A percentile compares a stretch with the other conserved stretches of the same genome.
phyloP scores from a whole-genome alignment of 1,140 invertebrate species.

The Zaprionus vittiger region DNA sequence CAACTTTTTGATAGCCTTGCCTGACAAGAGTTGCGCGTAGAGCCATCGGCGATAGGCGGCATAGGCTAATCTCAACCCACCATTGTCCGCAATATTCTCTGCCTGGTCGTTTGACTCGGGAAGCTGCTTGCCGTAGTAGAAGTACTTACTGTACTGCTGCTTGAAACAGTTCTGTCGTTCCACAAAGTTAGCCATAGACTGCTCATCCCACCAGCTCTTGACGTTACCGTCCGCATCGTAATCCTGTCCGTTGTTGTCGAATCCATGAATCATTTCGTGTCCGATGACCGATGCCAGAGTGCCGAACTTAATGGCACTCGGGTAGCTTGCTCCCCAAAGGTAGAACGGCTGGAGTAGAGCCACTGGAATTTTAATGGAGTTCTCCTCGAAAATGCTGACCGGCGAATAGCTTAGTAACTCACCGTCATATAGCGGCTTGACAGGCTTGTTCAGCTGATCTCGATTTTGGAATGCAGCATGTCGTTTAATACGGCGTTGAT shows the following conservation, averaged over 20 bases:
- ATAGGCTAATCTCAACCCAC: constrained; percentile 87
- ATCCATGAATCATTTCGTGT: constrained; percentile 90
- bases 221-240: constrained; percentile 94
- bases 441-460: background rate
- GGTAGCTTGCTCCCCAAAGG: constrained; percentile 50
- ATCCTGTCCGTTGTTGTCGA: constrained; percentile 89
- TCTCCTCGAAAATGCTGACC: constrained; percentile 24
- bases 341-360: constrained; percentile 70
- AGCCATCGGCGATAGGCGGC: constrained; percentile 86
- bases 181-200: constrained; percentile 52
- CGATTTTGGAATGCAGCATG: background rate
- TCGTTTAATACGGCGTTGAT: background rate
- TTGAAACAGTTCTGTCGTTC: constrained; percentile 60
- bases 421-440: background rate
- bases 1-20: constrained; percentile 25
- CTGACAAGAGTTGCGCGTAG: constrained; percentile 70
- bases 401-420: background rate
- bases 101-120: constrained; percentile 39
- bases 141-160: constrained; percentile 64
- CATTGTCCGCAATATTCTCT: constrained; percentile 90
- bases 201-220: constrained; percentile 71
- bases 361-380: constrained; percentile 72
- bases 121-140: constrained; percentile 40
- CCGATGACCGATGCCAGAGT: constrained; percentile 88
- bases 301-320: constrained; percentile 85